Evolutionary conservation across 2,888 invertebrate genomes (phyloP).

Genomic region (Lasioglossum lativentre): DNA sequence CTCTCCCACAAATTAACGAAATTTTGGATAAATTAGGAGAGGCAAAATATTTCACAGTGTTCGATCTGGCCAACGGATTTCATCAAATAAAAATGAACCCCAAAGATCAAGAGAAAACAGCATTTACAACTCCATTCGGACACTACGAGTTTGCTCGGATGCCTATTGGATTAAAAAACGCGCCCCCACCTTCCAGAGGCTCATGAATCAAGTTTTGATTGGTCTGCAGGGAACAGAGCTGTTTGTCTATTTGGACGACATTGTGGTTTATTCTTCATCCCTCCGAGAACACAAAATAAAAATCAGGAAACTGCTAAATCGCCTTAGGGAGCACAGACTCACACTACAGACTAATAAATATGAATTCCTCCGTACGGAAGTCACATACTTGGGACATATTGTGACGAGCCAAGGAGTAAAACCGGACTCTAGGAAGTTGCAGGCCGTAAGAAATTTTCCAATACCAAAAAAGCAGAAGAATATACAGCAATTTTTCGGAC

Average conservation of each 20-base stretch:
- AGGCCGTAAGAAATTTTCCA: background rate
- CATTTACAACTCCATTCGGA: background rate
- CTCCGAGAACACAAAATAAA: conserved; percentile 4
- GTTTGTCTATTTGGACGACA: background rate
- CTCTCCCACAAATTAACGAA: background rate
- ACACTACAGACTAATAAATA: conserved; percentile 2
- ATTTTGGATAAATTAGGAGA: background rate
- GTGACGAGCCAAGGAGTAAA: background rate
- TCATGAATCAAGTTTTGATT: background rate
- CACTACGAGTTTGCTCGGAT: conserved; percentile 5
- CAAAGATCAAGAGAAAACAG: background rate
- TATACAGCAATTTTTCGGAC: conserved; percentile 5
- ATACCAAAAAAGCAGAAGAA: background rate
- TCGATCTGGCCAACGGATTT: background rate
- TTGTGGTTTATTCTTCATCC: background rate
- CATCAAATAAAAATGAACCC: background rate
- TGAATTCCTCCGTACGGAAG: conserved; percentile 10
- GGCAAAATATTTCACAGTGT: conserved; percentile 3
- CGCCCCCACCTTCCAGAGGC: background rate
- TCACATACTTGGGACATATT: conserved; percentile 16
- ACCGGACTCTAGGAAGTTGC: background rate
- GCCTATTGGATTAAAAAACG: conserved; percentile 10
- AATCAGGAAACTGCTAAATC: background rate
- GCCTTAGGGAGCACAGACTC: background rate
- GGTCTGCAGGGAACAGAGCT: background rate